phyloP scores from a whole-genome alignment of 92 coral and sea anemone species.

The Hydrozoanthus gracilis region DNA sequence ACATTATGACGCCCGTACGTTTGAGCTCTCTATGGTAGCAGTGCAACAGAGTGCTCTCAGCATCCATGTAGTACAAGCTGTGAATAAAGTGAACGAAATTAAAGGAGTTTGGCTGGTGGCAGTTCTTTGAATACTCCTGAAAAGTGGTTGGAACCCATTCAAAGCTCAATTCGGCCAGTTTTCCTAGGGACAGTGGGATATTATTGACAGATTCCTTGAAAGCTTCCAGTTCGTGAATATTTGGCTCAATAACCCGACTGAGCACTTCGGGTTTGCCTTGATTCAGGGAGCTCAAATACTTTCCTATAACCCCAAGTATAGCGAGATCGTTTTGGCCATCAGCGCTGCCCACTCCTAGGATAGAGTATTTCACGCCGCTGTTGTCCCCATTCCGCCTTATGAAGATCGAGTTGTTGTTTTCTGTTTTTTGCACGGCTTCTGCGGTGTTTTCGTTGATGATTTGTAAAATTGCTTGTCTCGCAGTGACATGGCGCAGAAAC shows the following conservation, averaged over 20 bases:
- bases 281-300: slow-evolving; percentile 46
- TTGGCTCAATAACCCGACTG: slow-evolving; percentile 55
- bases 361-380: slow-evolving; percentile 43
- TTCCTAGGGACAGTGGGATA: slow-evolving; percentile 51
- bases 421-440: slow-evolving; percentile 21
- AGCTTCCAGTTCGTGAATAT: slow-evolving; percentile 50
- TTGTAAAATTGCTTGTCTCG: slow-evolving; percentile 46
- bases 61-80: slow-evolving; percentile 63
- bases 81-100: slow-evolving; percentile 61
- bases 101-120: slow-evolving; percentile 43
- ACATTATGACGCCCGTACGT: slow-evolving; percentile 59
- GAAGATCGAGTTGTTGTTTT: slow-evolving; percentile 13
- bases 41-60: slow-evolving; percentile 55
- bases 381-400: slow-evolving; percentile 40
- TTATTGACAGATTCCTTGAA: slow-evolving; percentile 44
- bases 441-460: slow-evolving; percentile 40
- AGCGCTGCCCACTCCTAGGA: slow-evolving; percentile 62
- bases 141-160: slow-evolving; percentile 64
- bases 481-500: slow-evolving; percentile 46
- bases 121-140: slow-evolving; percentile 49
- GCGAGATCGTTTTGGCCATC: slow-evolving; percentile 59
- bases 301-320: slow-evolving; percentile 61
- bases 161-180: slow-evolving; percentile 52
- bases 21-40: slow-evolving; percentile 53
- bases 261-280: slow-evolving; percentile 56